Conservation (phyloP, 2,888 invertebrate species). For the Gymnocheta viridis region DNA sequence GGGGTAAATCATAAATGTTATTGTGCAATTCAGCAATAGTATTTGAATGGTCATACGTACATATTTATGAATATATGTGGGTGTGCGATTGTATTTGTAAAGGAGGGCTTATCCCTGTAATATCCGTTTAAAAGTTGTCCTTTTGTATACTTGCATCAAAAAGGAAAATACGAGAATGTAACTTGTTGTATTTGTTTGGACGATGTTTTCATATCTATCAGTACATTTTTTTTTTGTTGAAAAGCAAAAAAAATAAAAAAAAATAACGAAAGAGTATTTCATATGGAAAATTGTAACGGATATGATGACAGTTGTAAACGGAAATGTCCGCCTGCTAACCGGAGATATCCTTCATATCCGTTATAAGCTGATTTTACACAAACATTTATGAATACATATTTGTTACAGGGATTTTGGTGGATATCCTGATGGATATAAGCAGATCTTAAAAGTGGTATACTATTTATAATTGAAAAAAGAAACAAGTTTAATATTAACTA, state of each 20-base stretch:
- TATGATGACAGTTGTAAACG: constrained; percentile 72
- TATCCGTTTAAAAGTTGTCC: constrained; percentile 71
- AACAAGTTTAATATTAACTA: neutral
- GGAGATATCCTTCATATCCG: constrained; percentile 82
- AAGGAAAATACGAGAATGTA: neutral
- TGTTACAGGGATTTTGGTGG: constrained; percentile 17
- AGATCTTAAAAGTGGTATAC: neutral
- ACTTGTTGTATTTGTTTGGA: constrained; percentile 25
- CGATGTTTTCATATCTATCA: constrained; percentile 71
- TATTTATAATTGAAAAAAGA: constrained; percentile 14
- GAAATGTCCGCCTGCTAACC: constrained; percentile 82
- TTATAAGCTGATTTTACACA: constrained; percentile 60
- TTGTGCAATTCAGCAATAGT: neutral
- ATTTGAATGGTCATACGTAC: neutral
- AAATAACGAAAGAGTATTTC: constrained; percentile 43
- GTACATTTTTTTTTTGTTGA: constrained; percentile 19
- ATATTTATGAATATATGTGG: neutral
- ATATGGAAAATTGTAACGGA: constrained; percentile 71
- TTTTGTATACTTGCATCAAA: constrained; percentile 29
- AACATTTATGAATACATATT: constrained; percentile 1
- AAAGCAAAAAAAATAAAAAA: constrained; percentile 4
- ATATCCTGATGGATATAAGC: neutral
- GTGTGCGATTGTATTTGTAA: neutral
- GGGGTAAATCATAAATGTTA: constrained; percentile 18
- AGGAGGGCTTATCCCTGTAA: constrained; percentile 72